Evolutionary conservation across 2,113 vertebrate genomes (phyloP), one percentile per base, ranked within the genome.

Genomic region (Pseudopipra pipra): DNA sequence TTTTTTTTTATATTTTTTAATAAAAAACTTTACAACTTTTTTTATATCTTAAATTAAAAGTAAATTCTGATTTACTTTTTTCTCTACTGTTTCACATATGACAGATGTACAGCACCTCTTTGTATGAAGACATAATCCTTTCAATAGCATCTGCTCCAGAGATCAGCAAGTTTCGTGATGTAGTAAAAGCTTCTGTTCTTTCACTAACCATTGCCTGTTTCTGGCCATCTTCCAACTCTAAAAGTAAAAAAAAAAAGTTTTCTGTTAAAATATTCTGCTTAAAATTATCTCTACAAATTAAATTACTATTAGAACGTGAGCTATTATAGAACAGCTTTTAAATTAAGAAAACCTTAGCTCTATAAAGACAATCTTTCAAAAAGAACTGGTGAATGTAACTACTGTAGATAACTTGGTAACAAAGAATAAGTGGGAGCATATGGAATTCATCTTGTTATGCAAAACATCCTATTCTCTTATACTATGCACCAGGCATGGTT

Each of bases 121-220:
- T 99, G 96, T 99, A 99, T 20, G 99, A 99, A 82, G 99, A 99
- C 99, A 99, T 99, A 97, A 99, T 99, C 96, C 99, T 98, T 97
- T 99, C 99, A 93, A 99, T 99, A 94, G 99, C 99, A 58, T 99
- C 99, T 5, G 99, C 99, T 85, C 98, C 99, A 25, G 99, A 99
- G 59, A 98, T 98, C 95, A 99, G 68, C 49, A 99, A 98, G 96
- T 99, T 99, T 24, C 99, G 98, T n/a, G 99, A 99, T 23, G 99
- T 99, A 35, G 99, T 99, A 95, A 99, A 99, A 66, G 99, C 98
- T 98, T 99, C 99, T 4, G 99, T 99, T 91, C 99, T 98, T 97
- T 99, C 99, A 87, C 99, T 99, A 96, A 99, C 99, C 98, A 99
- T 98, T 72, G 98, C 98, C 70, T 99, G 99, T 22, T 98, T 99